Evolutionary conservation across 2,113 vertebrate species (phyloP), one percentile per base, ranked within the genome.

Genomic region (Conger conger): DNA sequence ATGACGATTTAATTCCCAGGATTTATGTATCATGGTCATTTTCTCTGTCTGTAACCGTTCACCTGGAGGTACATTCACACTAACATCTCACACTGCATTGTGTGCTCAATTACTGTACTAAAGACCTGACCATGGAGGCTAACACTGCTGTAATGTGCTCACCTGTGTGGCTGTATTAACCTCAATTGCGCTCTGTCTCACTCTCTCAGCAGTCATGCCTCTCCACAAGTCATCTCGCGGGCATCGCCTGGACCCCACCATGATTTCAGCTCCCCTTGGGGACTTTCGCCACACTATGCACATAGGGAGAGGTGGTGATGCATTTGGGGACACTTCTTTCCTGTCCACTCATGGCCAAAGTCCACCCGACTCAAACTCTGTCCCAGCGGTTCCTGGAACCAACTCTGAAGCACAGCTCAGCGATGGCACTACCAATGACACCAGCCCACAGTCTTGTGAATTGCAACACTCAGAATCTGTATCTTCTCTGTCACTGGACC

Each of bases 261-360:
- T 96, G 93, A 97, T 97, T 91, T 97, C 96, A 0, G 97, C 96
- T 38, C 97, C 97, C 0, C 90, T 97, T 1, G 97, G 96, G 0
- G 97, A 97, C 92, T 97, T 97, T 91, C 94, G 97, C 15, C 97
- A 97, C 93, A 97, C 97, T 20, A 95, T 97, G 96, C 97, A 97
- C 89, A 96, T 97, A 27, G 97, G 97, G 8, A 93, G 97, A 42
- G 95, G 96, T 5, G 97, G 97, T 1, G 97, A 97, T 20, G 95
- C 94, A 36, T 97, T 97, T n/a, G 97, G 97, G 6, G 97, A 97
- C 92, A 97, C 96, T 60, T 97, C 97, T 18, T 97, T 97, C 88
- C 93, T 97, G 76, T 94, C 95, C 87, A 95, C 92, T 16, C 93
- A 96, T 11, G 96, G 96, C 1, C 94, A 94, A 0, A 88, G 88